phyloP scores from a whole-genome alignment of 2,888 invertebrate species.

The Hetaerina titia region DNA sequence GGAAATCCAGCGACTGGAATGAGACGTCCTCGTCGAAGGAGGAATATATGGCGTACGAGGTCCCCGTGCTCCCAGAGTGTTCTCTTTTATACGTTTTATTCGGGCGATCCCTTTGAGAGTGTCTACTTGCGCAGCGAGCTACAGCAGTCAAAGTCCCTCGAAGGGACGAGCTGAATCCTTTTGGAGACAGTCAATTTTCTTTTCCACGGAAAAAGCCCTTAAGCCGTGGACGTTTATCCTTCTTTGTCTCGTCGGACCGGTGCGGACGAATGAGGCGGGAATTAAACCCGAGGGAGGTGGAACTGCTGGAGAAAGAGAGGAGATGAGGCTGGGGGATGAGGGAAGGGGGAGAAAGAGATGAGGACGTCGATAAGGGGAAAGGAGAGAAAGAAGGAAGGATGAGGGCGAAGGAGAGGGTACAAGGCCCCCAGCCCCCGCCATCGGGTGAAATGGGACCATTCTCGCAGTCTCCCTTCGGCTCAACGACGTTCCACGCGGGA shows the following conservation, averaged over 20 bases:
- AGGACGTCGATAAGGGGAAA: neutral
- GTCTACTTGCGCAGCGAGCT: neutral
- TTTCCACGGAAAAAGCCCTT: neutral
- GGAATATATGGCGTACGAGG: too few species aligned
- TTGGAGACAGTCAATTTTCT: conserved; percentile 18
- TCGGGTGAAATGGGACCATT: neutral
- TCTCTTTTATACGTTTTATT: neutral
- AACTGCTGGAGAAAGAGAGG: neutral
- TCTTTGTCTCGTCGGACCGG: neutral
- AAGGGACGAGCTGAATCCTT: neutral
- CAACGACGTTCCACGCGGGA: neutral
- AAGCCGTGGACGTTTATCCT: conserved; percentile 16
- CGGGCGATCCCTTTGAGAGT: neutral
- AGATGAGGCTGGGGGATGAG: neutral
- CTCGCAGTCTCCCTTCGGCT: neutral
- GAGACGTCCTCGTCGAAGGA: neutral
- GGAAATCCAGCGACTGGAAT: neutral
- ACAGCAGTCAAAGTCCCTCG: conserved; percentile 11
- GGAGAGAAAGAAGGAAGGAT: neutral
- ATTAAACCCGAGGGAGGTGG: neutral
- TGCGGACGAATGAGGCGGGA: neutral
- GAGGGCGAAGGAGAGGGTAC: neutral
- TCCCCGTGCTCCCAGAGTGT: too few species aligned
- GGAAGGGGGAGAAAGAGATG: neutral
- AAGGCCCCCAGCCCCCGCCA: neutral